A percentile compares a stretch with the other conserved stretches of the same genome.
These are phyloP conservation scores for Axis porcinus DNA, from an alignment of 2,113 vertebrate species.

Conservation along the genomic window DNA sequence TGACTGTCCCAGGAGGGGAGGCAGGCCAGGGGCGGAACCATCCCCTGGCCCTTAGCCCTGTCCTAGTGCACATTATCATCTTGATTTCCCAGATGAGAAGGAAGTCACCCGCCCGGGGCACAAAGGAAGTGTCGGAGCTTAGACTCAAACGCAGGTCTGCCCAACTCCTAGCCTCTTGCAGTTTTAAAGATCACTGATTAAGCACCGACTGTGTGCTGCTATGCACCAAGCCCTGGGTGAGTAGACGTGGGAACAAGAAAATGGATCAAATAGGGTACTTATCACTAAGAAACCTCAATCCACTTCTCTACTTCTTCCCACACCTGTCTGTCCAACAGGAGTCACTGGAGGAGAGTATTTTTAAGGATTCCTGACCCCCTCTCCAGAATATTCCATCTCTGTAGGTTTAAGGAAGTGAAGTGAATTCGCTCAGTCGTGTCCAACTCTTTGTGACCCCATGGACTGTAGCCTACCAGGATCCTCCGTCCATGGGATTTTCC, in stretches of 20 bases:
- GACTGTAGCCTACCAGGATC: background rate
- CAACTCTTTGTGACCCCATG: background rate
- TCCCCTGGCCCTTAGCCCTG: background rate
- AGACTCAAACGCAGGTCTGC: background rate
- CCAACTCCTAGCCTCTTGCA: background rate
- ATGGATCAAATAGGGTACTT: background rate
- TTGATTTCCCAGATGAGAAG: background rate
- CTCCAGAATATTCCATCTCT: background rate
- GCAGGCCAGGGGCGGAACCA: accelerated
- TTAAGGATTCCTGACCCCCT: background rate
- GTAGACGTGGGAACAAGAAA: background rate
- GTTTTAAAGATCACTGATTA: background rate
- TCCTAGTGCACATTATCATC: background rate
- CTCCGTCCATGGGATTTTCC: background rate
- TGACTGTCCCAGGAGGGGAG: background rate
- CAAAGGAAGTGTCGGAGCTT: background rate
- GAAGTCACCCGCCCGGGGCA: background rate
- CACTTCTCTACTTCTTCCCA: background rate
- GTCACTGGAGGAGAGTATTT: background rate
- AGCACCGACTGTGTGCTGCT: background rate
- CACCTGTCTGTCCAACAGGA: background rate
- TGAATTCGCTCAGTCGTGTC: background rate
- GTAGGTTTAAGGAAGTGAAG: background rate
- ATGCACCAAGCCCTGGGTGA: background rate
- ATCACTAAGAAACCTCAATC: background rate